A percentile compares a stretch with the other conserved stretches of the same genome.
phyloP scores from a whole-genome alignment of 2,113 vertebrate species.

The Pampusana beccarii region DNA sequence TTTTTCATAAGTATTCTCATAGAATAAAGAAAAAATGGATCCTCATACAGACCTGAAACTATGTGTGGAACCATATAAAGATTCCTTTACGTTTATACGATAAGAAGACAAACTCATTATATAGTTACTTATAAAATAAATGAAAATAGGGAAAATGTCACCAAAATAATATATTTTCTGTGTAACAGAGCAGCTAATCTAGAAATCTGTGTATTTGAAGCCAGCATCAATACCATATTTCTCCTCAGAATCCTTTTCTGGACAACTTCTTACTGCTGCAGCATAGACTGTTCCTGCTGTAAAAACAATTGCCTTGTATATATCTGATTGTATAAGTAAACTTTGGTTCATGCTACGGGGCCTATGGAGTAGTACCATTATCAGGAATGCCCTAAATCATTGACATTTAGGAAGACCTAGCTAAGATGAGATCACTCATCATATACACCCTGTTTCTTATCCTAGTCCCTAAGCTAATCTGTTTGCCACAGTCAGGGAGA shows the following conservation, averaged over 20 bases:
- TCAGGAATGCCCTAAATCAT: background rate
- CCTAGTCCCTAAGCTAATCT: background rate
- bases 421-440: background rate
- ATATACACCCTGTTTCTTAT: background rate
- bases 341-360: background rate
- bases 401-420: background rate
- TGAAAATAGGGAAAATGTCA: conserved; percentile 15
- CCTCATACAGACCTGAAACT: background rate
- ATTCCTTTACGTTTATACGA: conserved; percentile 44
- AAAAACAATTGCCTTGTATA: background rate
- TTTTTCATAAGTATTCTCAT: background rate
- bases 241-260: background rate
- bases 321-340: background rate
- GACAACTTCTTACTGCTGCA: background rate
- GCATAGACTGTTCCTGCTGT: background rate
- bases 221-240: background rate
- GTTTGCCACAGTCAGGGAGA: background rate
- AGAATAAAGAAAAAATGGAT: background rate
- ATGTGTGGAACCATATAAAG: conserved; percentile 1
- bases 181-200: background rate
- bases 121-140: conserved; percentile 12
- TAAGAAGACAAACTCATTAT: conserved; percentile 10
- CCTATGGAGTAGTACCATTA: background rate
- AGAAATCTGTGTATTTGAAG: background rate
- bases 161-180: background rate